Base-by-base conservation (phyloP, 2,888 invertebrate species). In the Autographa pulchrina region DNA sequence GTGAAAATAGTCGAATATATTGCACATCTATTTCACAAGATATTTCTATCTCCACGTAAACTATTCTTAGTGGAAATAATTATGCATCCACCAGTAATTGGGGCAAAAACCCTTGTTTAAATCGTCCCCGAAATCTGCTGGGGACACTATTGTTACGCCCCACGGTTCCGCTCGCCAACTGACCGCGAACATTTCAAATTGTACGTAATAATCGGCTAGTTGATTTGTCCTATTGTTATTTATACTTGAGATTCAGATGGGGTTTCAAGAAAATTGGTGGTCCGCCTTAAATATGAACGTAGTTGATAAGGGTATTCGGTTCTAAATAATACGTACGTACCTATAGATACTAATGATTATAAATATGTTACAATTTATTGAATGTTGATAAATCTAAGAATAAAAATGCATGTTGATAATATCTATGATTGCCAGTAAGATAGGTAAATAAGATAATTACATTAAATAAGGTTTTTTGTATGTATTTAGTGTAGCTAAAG, bases 71-170 rank as follows among this genome's bases (percentile, higher is more conserved):
- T 91, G 93, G 92, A 95, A 93, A 93, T 95, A 94, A 95, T 94
- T 93, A 93, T 87, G 86, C 85, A 87, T 89, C 89, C 89, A 86
- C 83, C 87, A 84, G 88, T 94, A 94, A 94, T 95, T 93, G 93
- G 91, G 90, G 89, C 88, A 92, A 93, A 94, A 93, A 90, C 93
- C 94, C 94, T 93, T 93, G 93, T 93, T 95, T 93, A 92, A 92
- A 91, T 87, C 88, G 87, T 83, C 87, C 86, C 90, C 87, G 87
- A 87, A 89, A 89, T 91, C 95, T 95, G 95, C 88, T 78, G 87
- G 92, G 93, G 95, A 95, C 95, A 93, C 89, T 85, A 92, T 94
- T 94, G 93, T 93, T 83, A 74, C 82, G 80, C 81, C 89, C 87
- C 82, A 80, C 81, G 72, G 83, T 79, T 79, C 70, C 72, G 72